Conservation (phyloP, 2,888 invertebrate species). For the Melanargia galathea region DNA sequence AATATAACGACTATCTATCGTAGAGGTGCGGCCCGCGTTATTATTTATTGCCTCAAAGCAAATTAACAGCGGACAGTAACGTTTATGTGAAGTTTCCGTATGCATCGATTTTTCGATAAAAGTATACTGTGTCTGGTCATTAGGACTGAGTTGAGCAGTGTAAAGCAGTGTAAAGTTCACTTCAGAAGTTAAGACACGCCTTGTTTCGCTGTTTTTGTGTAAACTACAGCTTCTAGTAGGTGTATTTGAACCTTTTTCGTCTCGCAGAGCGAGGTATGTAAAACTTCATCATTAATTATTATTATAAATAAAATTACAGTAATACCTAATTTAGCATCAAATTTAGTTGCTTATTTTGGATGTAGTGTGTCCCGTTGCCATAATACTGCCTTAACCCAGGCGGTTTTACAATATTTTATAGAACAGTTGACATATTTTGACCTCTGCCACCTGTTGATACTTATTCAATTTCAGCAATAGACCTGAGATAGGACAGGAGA, state of each 20-base stretch:
- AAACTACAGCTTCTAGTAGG: neutral
- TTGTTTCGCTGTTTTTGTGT: neutral
- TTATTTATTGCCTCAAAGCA: neutral
- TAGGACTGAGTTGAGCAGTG: constrained; percentile 9
- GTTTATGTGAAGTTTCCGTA: constrained; percentile 34
- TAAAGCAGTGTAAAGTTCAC: constrained; percentile 19
- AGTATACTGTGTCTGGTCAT: constrained; percentile 13
- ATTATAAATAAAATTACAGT: neutral
- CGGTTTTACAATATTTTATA: neutral
- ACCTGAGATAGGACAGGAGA: no score
- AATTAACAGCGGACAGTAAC: neutral
- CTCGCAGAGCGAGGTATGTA: constrained; percentile 3
- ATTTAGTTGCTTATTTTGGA: neutral
- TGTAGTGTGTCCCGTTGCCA: neutral
- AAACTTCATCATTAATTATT: neutral
- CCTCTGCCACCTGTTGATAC: neutral
- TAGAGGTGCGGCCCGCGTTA: no score
- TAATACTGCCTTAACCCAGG: neutral
- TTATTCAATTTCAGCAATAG: neutral
- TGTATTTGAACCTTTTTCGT: neutral
- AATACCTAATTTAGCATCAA: neutral
- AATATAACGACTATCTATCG: no score
- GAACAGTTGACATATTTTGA: neutral
- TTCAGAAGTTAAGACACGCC: neutral
- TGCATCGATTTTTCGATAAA: constrained; percentile 71